A percentile compares a stretch with the other conserved stretches of the same genome.
Evolutionary conservation across 2,113 vertebrate genomes (phyloP).

Genomic region (Hyaena hyaena): DNA sequence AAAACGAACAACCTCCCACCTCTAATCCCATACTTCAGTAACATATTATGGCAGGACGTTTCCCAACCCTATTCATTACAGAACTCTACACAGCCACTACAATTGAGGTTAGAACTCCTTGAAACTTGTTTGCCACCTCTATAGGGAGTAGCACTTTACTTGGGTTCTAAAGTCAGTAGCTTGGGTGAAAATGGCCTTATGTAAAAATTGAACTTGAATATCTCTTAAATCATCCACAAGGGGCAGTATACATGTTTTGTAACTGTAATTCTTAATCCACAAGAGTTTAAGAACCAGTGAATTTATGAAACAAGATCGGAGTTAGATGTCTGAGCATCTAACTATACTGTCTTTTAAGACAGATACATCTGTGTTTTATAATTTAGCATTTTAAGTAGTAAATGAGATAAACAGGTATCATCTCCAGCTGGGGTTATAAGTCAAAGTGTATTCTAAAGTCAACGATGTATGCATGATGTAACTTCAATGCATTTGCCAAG

Average conservation of each 20-base stretch:
- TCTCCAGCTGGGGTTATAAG: neutral
- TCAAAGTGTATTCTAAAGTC: neutral
- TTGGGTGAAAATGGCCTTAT: slow-evolving; percentile 3
- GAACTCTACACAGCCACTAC: neutral
- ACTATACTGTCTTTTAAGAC: neutral
- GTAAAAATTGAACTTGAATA: slow-evolving; percentile 41
- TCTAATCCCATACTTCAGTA: neutral
- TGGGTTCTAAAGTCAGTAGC: slow-evolving; percentile 11
- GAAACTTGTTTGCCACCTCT: slow-evolving; percentile 14
- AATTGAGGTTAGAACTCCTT: neutral
- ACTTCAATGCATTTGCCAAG: neutral
- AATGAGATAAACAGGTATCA: neutral
- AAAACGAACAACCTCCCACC: neutral
- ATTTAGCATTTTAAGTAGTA: slow-evolving; percentile 13
- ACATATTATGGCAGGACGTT: neutral
- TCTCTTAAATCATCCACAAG: neutral
- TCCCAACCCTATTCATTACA: slow-evolving; percentile 24
- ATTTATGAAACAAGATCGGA: slow-evolving; percentile 46
- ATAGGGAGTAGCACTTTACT: neutral
- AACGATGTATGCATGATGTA: neutral
- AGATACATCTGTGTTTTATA: slow-evolving; percentile 5
- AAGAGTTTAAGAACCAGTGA: slow-evolving; percentile 24
- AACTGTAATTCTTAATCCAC: slow-evolving; percentile 34
- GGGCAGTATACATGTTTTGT: neutral
- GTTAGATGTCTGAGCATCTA: neutral